Evolutionary conservation across 2,888 invertebrate species (phyloP), one percentile per base, ranked within the genome.

Genomic region (Orthonevra nobilis): DNA sequence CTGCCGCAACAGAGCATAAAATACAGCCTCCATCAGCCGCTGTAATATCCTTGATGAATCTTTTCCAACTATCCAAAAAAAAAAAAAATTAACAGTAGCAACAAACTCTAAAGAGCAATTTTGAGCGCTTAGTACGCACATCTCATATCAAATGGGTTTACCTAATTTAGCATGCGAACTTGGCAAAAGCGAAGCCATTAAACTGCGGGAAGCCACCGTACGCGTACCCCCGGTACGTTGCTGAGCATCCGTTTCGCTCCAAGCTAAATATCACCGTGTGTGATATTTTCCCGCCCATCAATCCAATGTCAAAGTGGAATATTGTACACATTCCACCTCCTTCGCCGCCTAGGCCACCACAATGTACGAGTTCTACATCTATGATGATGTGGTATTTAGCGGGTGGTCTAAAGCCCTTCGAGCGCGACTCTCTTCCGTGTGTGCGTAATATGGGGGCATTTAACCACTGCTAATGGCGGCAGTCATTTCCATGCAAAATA

Each of bases 401-500:
- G 40, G 46, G 44, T 26, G 46, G 54, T 46, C 44, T 56, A 54
- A 10, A 48, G 48, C 40, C n/a, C n/a, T n/a, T n/a, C n/a, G n/a
- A n/a, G n/a, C n/a, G 5, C 23, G 12, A 19, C 38, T 38, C n/a
- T n/a, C 30, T 30, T 56, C 32, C 32, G 38, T 63, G 50, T 69
- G 56, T 68, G n/a, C n/a, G 48, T 63, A 30, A 70, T 70, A 26
- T 64, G 70, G 34, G n/a, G 70, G 58, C 77, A 66, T 64, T 77
- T 70, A 66, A 66, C 70, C 60, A 64, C 48, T 70, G 60, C 60
- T 72, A 77, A 77, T 72, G 64, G 70, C 58, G 60, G 64, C 46
- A 77, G 64, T 72, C 70, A 69, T 70, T 77, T 77, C 52, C 70
- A 70, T 64, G 64, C 70, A 70, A 70, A 77, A 77, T 64, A 77